Base-by-base conservation (phyloP, 2,797 vertebrate species). In the Xenopus petersii region DNA sequence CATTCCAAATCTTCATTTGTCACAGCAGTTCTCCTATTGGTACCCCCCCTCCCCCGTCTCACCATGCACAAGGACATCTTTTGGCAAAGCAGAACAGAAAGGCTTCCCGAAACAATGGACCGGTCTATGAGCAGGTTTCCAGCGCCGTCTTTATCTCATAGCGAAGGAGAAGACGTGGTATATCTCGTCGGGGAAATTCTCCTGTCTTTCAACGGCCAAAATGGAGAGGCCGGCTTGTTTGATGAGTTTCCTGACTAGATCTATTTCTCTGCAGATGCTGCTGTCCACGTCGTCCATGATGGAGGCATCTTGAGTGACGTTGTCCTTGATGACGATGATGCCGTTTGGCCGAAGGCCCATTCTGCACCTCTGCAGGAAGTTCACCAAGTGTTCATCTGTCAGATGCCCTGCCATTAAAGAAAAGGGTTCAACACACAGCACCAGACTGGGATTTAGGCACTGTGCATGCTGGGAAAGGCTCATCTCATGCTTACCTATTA, bases 261-360 rank as follows among this genome's bases (percentile, higher is more conserved):
- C 80, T 36, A 98, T 88, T 83, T 94, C 96, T 0, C 96, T 89
- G 81, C 97, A 99, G 47, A 99, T 91, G 1, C 97, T 99, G 92
- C 97, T 99, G 95, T 98, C 96, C 83, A 95, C 97, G 0, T 96
- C 94, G 0, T 98, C 97, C 16, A 95, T 94, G 71, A 98, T 91
- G 71, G 97, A 94, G 0, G 96, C 97, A 74, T 98, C 95, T 54
- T 94, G 95, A 0, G 96, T 93, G 88, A 98, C 95, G 79, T 99
- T 99, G 91, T 99, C 97, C 82, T 99, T 99, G 85, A 99, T 93
- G 79, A 98, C 86, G 0, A 98, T 82, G 10, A 99, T 87, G 71
- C 97, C 96, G 0, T 94, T 92, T 49, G 95, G 93, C 21, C 91
- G 88, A 69, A 99, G 89, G 2, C 92, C 93, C 0, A 81, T 83